Evolutionary conservation across 2,797 vertebrate genomes (phyloP), one percentile per base, ranked within the genome.

Genomic region (Phalloptychus januarius): DNA sequence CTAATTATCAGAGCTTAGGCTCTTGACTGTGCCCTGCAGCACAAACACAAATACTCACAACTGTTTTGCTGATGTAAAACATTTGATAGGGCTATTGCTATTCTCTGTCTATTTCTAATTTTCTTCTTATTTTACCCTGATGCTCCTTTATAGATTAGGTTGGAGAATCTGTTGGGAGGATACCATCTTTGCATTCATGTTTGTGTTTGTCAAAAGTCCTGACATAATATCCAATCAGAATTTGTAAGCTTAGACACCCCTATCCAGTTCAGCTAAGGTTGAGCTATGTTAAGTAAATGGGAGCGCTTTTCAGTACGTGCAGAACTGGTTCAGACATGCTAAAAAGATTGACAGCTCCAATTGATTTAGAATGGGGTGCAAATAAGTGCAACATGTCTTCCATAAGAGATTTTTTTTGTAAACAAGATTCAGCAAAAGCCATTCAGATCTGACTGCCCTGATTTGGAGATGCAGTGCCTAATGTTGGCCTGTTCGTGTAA

Each of bases 401-500:
- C 33, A 65, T 38, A 38, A 23, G 7, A 65, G 7, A 20, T 38
- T 63, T 15, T 63, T 77, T 58, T 71, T 38, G 31, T 67, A 74
- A 74, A 74, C 48, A 11, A 1, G 31, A 84, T 82, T 54, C 18
- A 74, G 45, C 18, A 0, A 33, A 79, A 80, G 72, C 52, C 79
- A 83, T 82, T 80, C 61, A 77, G 81, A 86, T 85, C 75, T 72
- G 79, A 58, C 74, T 65, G 25, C 77, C 54, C 44, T 38, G 40
- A 83, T 85, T 82, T 67, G 79, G 5, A 50, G 65, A 48, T 56
- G 31, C 54, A 45, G 1, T 61, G 77, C 75, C 52, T 71, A 78
- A 54, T 73, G 63, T 45, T 58, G 77, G 36, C 44, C 63, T 81
- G 80, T 72, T 82, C 79, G 81, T 79, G 84, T 80, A 82, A 88